Evolutionary conservation across 1,140 invertebrate species (phyloP), one percentile per base, ranked within the genome.

Genomic region (Kradibia gibbosae): DNA sequence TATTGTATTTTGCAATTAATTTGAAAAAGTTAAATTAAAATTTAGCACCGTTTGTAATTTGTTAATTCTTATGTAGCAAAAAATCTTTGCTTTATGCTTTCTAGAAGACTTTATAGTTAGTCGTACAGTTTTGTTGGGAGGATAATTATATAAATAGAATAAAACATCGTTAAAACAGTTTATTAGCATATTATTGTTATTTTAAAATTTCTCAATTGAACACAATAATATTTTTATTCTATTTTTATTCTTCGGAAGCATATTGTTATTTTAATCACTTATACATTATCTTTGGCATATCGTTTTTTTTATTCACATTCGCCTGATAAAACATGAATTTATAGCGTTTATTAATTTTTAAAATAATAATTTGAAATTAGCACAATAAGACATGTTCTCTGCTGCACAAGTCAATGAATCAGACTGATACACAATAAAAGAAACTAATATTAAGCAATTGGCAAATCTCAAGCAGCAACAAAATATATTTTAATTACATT

Each of bases 401-500:
- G 76, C 75, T 77, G 65, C 34, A 60, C 45, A 83, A 79, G 65
- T 82, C 71, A 62, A 78, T 83, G 36, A 82, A 76, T 75, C 28
- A 71, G 71, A 82, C n/a, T 28, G 72, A 28, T 83, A 80, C 70
- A 22, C 42, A 34, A 74, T 71, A 57, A 72, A 60, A 36, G 70
- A 62, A 71, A 78, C 28, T 78, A 77, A 10, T 31, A 77, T 75
- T 72, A 83, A 82, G 75, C 70, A 70, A 45, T 80, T 76, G 67
- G 72, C 78, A 82, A 72, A 80, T 67, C 8, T 83, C 65, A 76
- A 60, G 57, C 45, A 73, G 50, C 70, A 73, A 73, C 71, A 75
- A 83, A 84, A 25, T 78, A 67, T 80, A 72, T 39, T 85, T 79
- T 86, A 88, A 88, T 89, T 88, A 88, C 87, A 87, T 88, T 88